phyloP scores from a whole-genome alignment of 2,797 vertebrate species.

The Galago senegalensis region DNA sequence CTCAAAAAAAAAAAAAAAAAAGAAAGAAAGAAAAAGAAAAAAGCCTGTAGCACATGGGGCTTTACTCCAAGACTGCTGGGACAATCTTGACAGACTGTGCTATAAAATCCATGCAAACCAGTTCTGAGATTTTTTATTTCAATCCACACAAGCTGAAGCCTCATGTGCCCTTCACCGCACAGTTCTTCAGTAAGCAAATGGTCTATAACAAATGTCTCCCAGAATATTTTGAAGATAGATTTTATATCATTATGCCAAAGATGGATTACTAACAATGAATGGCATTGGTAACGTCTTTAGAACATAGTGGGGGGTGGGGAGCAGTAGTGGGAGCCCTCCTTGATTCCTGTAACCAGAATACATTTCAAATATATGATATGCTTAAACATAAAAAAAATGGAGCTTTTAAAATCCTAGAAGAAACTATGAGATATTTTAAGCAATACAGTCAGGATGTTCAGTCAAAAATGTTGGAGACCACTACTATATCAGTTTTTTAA shows the following conservation, averaged over 20 bases:
- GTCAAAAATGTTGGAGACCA: background rate
- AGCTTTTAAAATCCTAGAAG: conserved; percentile 3
- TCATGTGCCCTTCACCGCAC: background rate
- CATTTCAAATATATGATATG: background rate
- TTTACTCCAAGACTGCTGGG: background rate
- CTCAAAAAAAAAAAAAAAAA: too few species aligned
- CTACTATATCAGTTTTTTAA: background rate
- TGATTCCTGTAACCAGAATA: background rate
- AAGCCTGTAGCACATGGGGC: background rate
- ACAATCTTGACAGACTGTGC: background rate
- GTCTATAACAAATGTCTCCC: background rate
- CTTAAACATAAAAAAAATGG: background rate
- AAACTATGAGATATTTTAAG: background rate
- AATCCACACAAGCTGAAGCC: background rate
- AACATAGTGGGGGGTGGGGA: background rate
- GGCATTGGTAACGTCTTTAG: background rate
- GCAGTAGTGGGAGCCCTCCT: background rate
- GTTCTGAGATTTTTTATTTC: background rate
- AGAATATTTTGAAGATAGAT: background rate
- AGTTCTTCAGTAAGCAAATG: background rate
- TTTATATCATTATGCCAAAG: background rate
- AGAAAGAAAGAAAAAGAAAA: background rate
- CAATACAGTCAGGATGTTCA: background rate
- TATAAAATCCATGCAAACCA: background rate
- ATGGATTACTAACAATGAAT: background rate